Conservation (phyloP, 1,140 invertebrate species). For the Aphaenogaster floridana region DNA sequence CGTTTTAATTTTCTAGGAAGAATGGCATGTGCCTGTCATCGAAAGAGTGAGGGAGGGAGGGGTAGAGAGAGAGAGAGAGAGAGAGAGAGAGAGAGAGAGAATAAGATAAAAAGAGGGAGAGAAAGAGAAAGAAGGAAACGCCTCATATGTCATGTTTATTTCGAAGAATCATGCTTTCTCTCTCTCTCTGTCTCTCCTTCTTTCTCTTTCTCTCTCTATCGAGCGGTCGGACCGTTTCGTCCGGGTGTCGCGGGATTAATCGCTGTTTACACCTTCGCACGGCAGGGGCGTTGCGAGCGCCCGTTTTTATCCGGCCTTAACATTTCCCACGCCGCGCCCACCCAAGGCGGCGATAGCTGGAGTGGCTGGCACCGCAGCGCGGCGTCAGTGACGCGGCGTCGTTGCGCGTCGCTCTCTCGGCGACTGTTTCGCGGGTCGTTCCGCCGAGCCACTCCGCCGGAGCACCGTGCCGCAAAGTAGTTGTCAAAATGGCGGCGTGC, state of each 20-base stretch:
- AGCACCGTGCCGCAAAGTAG: conserved; percentile 74
- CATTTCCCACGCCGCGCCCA: conserved; percentile 48
- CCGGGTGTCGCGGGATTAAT: background rate
- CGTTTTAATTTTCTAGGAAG: conserved; percentile 3
- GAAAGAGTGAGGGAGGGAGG: background rate
- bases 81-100: background rate
- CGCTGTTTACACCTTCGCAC: background rate
- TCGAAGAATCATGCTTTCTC: background rate
- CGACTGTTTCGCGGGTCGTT: background rate
- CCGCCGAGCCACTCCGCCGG: background rate
- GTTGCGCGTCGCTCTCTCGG: conserved; percentile 35
- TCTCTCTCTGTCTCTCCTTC: no score
- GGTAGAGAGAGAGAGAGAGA: background rate
- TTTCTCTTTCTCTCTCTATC: background rate
- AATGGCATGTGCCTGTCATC: background rate
- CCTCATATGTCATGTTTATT: background rate
- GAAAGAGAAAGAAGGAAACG: background rate
- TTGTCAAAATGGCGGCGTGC: conserved; percentile 87
- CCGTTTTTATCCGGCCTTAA: background rate
- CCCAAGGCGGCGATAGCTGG: background rate
- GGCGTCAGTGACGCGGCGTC: conserved; percentile 44
- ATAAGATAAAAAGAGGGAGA: background rate
- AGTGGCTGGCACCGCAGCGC: conserved; percentile 2
- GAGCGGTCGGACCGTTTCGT: background rate
- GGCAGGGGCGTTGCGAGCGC: background rate